These are phyloP conservation scores for Leptothorax acervorum DNA, from an alignment of 2,888 invertebrate genomes.

Conservation along the genomic window DNA sequence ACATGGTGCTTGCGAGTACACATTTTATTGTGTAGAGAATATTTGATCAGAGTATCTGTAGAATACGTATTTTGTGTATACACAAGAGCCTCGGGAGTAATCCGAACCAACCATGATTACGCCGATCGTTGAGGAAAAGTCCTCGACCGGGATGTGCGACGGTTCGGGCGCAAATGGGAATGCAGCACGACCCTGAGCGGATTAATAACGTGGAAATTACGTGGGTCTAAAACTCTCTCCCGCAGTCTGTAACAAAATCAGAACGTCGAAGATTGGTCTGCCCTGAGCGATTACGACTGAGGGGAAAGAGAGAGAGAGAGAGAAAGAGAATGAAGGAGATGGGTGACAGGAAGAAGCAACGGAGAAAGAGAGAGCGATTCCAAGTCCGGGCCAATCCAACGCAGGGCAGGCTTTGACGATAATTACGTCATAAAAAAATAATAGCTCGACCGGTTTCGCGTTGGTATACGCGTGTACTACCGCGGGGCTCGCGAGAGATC, in stretches of 20 bases:
- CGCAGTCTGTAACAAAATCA: slow-evolving; percentile 58
- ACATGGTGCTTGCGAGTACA: neutral
- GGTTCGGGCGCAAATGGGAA: slow-evolving; percentile 66
- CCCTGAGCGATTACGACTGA: slow-evolving; percentile 25
- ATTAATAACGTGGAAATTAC: slow-evolving; percentile 74
- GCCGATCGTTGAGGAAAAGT: slow-evolving; percentile 61
- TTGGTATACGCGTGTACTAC: slow-evolving; percentile 40
- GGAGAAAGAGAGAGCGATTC: slow-evolving; percentile 47
- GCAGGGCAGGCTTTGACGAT: slow-evolving; percentile 57
- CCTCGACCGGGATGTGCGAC: slow-evolving; percentile 67
- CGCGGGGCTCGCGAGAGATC: slow-evolving; percentile 48
- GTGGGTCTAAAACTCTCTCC: slow-evolving; percentile 48
- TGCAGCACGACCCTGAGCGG: slow-evolving; percentile 56
- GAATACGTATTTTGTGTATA: neutral
- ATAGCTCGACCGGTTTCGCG: slow-evolving; percentile 66
- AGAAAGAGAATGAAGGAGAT: neutral
- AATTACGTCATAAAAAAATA: slow-evolving; percentile 72
- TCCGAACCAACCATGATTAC: slow-evolving; percentile 51
- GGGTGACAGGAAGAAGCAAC: slow-evolving; percentile 22
- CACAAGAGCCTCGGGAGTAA: slow-evolving; percentile 47
- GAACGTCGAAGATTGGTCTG: slow-evolving; percentile 62
- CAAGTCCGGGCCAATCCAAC: slow-evolving; percentile 59
- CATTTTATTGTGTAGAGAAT: slow-evolving; percentile 6
- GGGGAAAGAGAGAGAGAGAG: slow-evolving; percentile 4
- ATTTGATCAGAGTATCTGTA: slow-evolving; percentile 13